These are phyloP conservation scores for Cephus pulcher DNA, from an alignment of 2,888 invertebrate species.

Conservation along the genomic window DNA sequence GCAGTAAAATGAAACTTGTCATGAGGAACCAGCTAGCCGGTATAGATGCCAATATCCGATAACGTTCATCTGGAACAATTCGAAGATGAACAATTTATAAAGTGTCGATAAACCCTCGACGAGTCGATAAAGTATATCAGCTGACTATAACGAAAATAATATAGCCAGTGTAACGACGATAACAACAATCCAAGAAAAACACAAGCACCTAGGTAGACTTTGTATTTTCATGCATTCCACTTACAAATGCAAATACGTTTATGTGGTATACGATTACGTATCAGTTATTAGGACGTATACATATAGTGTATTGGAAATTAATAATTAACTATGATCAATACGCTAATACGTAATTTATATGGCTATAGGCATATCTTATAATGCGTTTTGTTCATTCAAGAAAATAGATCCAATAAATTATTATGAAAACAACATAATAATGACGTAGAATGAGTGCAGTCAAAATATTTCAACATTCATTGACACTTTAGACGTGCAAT, in stretches of 20 bases:
- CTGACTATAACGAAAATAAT: not conserved
- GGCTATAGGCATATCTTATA: not conserved
- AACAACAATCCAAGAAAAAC: not conserved
- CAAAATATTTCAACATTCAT: not conserved
- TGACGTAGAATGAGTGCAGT: not conserved
- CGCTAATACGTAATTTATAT: not conserved
- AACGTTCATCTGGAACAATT: constrained; percentile 79
- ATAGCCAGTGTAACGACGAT: not conserved
- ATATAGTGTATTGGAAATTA: not conserved
- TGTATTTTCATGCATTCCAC: not conserved
- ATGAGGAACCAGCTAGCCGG: constrained; percentile 82
- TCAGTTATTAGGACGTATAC: not conserved
- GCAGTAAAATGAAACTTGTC: constrained; percentile 72
- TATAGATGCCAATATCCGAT: constrained; percentile 81
- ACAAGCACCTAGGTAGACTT: not conserved
- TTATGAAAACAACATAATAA: not conserved
- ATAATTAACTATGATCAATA: not conserved
- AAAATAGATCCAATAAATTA: not conserved
- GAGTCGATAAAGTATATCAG: not conserved
- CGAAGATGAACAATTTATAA: not conserved
- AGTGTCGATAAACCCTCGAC: not conserved
- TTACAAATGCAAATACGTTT: not conserved
- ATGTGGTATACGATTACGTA: not conserved
- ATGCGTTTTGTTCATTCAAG: not conserved
- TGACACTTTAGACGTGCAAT: not conserved